Base-by-base conservation (phyloP, 2,113 vertebrate species). In the Solenodon paradoxus region DNA sequence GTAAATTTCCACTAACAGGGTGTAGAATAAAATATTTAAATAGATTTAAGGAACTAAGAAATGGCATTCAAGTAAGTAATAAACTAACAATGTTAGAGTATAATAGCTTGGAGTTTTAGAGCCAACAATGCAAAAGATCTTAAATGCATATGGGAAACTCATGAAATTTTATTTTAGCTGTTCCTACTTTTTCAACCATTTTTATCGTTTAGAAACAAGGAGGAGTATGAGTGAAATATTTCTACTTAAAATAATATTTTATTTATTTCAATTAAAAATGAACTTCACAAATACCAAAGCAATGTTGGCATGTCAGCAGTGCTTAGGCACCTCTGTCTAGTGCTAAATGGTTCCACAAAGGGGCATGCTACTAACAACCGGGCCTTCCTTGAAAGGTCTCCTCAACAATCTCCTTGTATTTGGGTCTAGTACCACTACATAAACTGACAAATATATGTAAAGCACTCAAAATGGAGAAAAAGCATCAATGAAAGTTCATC, bases 381-480 rank as follows among this genome's bases (percentile, higher is more conserved):
- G 49, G 30, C 49, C 38, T 19, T 63, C 35, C 63, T 32, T 42
- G 40, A 66, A 24, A 13, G 15, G 20, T 9, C 11, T 49, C 28
- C 15, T 12, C 5, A 63, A 53, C 11, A 9, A 7, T 30, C 30
- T 32, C 12, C 32, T n/a, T 40, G 22, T 9, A 19, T 42, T 79
- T 66, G n/a, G 59, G 22, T 90, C 32, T 3, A 47, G 45, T 19
- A 40, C 17, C 4, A 80, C 57, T 90, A 42, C 87, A 90, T 45
- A 38, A 28, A 92, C 24, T 0, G 24, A 61, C 8, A 24, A 61
- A 66, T 66, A n/a, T 66, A 66, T 63, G 61, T 32, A 0, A 92
- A 38, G 30, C 78, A 74, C 64, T 95, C 93, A 97, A 97, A 93
- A 42, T 88, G 26, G 74, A 97, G 59, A 91, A 97, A 97, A 84